These are phyloP conservation scores for Clarias batrachus DNA, from an alignment of 2,113 vertebrate species.

Conservation along the genomic window DNA sequence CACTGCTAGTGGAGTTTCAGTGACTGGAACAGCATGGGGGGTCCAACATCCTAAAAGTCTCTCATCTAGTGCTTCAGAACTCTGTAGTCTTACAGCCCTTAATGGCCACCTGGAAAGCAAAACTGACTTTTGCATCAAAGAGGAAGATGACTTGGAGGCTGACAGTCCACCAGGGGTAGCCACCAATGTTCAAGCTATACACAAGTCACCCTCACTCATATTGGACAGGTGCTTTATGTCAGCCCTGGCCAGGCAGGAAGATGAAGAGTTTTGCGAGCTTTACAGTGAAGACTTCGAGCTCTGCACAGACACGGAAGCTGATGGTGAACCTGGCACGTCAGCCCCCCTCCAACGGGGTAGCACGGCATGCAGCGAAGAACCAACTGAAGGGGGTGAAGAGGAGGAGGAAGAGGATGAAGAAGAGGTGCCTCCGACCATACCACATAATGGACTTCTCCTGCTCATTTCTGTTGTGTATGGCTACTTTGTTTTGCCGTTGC, in stretches of 20 bases:
- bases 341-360: conserved; percentile 65
- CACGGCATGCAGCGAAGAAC: conserved; percentile 72
- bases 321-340: conserved; percentile 65
- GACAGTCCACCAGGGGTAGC: conserved; percentile 71
- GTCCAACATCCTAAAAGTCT: conserved; percentile 86
- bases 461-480: conserved; percentile 84
- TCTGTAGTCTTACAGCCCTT: conserved; percentile 80
- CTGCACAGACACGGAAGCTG: conserved; percentile 79
- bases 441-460: conserved; percentile 81
- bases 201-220: conserved; percentile 74
- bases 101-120: conserved; percentile 91
- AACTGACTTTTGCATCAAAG: conserved; percentile 94
- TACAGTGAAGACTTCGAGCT: conserved; percentile 90
- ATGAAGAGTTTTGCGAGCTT: conserved; percentile 94
- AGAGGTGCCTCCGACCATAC: conserved; percentile 70
- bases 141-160: conserved; percentile 87
- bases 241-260: conserved; percentile 88
- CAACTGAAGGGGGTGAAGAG: conserved; percentile 61
- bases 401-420: conserved; percentile 61
- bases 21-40: conserved; percentile 72
- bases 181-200: conserved; percentile 50
- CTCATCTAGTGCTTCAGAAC: conserved; percentile 93
- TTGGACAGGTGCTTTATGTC: conserved; percentile 92
- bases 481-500: conserved; percentile 89
- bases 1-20: conserved; percentile 71